Evolutionary conservation across 2,888 invertebrate genomes (phyloP), one percentile per base, ranked within the genome.

Genomic region (Ischnura elegans): DNA sequence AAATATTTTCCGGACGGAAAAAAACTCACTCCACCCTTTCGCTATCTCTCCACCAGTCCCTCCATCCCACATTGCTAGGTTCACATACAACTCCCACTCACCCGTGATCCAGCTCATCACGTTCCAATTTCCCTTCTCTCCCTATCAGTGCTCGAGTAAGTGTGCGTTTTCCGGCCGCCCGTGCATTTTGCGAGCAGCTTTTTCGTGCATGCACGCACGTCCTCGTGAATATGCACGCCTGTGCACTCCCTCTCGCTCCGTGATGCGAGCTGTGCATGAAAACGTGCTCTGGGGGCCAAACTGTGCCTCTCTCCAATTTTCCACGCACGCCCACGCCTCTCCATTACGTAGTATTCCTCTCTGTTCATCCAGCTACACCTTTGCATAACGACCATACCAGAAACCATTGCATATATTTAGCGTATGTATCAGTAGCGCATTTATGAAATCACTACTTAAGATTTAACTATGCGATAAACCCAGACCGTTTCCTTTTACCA

Each of bases 191-290:
- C 76, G 76, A 21, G 29, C n/a, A 21, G 29, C n/a, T 36, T 76
- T 76, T 76, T 76, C 76, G 76, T 76, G 76, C 76, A 76, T 76
- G 13, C 51, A 51, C 51, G n/a, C n/a, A 76, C 36, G 36, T 76
- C 36, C 76, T 76, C 76, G 76, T 76, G 76, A 76, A 76, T 76
- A 76, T 76, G 76, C 76, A 76, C 76, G 76, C 76, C 29, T 36
- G 76, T 76, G 76, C 36, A 36, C 25, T 76, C 8, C n/a, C n/a
- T n/a, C n/a, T n/a, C 36, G 76, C 29, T 36, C 29, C 76, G 76
- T 76, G 76, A 61, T 76, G 10, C 51, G 47, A 47, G 43, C 45
- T 90, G 61, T 21, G 43, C 25, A 8, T 10, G 45, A 16, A 29
- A 42, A 45, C 8, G 87, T 42, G 55, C 42, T 51, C 51, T 55